Percentiles rank a stretch among this genome's conserved stretches.
Conservation (phyloP, 2,888 invertebrate species). For the Athetis lepigone region DNA sequence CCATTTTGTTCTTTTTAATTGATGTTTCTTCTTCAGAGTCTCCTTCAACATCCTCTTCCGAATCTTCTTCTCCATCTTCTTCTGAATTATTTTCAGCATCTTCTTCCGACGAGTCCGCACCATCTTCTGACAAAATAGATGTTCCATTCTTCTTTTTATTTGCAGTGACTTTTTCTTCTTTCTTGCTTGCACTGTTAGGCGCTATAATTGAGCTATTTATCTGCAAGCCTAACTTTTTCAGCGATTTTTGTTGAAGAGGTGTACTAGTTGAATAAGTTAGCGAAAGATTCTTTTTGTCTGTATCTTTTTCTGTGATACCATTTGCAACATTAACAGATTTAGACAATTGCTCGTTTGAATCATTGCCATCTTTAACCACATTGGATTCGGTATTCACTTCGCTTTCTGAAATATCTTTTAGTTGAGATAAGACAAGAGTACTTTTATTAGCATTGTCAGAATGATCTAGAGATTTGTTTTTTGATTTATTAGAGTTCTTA, state of each 20-base stretch:
- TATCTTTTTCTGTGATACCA: constrained; percentile 64
- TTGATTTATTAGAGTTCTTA: constrained; percentile 65
- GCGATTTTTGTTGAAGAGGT: constrained; percentile 79
- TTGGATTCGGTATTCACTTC: constrained; percentile 68
- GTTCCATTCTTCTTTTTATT: constrained; percentile 53
- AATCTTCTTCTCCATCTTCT: constrained; percentile 56
- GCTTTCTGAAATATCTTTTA: constrained; percentile 76
- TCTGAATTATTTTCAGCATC: constrained; percentile 67
- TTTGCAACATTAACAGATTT: constrained; percentile 71
- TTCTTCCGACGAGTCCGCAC: constrained; percentile 52
- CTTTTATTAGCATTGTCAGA: constrained; percentile 64
- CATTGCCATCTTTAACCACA: constrained; percentile 62
- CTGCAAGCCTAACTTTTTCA: constrained; percentile 72
- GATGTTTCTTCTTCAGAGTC: constrained; percentile 64
- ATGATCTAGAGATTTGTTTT: constrained; percentile 63
- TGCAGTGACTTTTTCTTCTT: constrained; percentile 43
- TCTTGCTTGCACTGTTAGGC: constrained; percentile 63
- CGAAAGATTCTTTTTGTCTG: constrained; percentile 71
- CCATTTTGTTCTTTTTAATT: constrained; percentile 66
- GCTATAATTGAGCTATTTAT: constrained; percentile 79
- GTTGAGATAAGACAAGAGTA: constrained; percentile 79
- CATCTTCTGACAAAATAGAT: constrained; percentile 41
- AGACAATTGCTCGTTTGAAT: constrained; percentile 66
- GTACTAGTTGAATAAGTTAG: constrained; percentile 81
- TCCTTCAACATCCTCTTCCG: constrained; percentile 69